These are phyloP conservation scores for Thinocorus orbignyianus DNA, from an alignment of 2,113 vertebrate species.

Conservation along the genomic window DNA sequence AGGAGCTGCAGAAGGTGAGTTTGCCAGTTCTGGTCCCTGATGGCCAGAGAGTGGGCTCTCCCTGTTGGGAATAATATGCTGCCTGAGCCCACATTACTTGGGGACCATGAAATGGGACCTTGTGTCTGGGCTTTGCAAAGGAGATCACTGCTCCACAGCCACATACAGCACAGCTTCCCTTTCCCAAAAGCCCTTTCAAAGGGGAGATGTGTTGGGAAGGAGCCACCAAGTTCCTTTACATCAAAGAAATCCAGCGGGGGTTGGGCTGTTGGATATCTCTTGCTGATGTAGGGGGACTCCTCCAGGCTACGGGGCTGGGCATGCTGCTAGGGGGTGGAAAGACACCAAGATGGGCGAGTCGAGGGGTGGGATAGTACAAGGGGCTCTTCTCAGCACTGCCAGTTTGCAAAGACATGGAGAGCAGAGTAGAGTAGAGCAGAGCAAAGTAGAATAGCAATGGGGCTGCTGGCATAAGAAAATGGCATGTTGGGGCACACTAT, in stretches of 20 bases:
- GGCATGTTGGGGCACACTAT: neutral
- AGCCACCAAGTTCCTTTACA: neutral
- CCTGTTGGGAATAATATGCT: fast-evolving
- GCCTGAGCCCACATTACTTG: fast-evolving
- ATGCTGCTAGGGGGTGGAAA: neutral
- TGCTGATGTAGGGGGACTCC: fast-evolving
- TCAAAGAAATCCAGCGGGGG: neutral
- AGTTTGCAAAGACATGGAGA: neutral
- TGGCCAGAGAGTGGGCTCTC: neutral
- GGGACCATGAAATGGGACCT: neutral
- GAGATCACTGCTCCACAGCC: neutral
- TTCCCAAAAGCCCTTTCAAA: neutral
- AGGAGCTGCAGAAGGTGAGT: neutral
- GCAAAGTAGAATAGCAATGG: neutral
- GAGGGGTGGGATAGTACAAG: neutral
- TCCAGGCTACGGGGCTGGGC: neutral
- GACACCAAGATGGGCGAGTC: fast-evolving
- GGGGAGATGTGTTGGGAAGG: neutral
- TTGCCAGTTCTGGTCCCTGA: neutral
- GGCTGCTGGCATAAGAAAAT: neutral
- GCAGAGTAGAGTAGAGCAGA: neutral
- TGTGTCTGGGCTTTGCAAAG: neutral
- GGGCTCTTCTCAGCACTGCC: neutral
- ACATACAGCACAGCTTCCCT: neutral
- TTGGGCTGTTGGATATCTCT: neutral